Evolutionary conservation across 2,888 invertebrate species (phyloP), one percentile per base, ranked within the genome.

Genomic region (Epinotia bilunana): DNA sequence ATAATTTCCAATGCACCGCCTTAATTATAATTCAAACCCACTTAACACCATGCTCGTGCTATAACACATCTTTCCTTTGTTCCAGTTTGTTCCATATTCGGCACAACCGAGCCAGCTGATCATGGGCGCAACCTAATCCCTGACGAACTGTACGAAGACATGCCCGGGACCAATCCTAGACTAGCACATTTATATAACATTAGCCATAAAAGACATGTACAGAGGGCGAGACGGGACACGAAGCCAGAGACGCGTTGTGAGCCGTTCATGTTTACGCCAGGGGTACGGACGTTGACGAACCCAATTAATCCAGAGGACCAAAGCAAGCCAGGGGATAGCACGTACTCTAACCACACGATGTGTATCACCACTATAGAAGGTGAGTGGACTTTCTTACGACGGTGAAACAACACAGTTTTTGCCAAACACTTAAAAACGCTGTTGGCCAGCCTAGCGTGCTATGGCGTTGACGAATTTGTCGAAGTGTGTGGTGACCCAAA

Each of bases 321-420:
- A n/a, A 53, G 12, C 86, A 83, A 33, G 84, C 83, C 64, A 83
- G 80, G 82, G 12, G 79, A 80, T 28, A 79, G 79, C 16, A 81
- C 82, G 39, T 93, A 93, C 71, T 87, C 85, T n/a, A 90, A 87
- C 58, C 86, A 87, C 58, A 81, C 84, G 11, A 84, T 90, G 72
- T 93, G 93, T 73, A 88, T 88, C 1, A 87, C 88, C 12, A 85
- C 87, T 70, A 87, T 93, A 55, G 83, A 82, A 79, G 91, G 93
- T 93, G 82, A 88, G 89, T 80, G 53, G 6, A 53, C 1, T 53
- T 39, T 5, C 33, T 33, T 33, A 33, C 5, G 5, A 33, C 33
- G 33, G 6, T n/a, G n/a, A n/a, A n/a, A n/a, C n/a, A n/a, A n/a
- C n/a, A n/a, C n/a, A n/a, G n/a, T n/a, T n/a, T n/a, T n/a, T n/a